Base-by-base conservation (phyloP, 2,888 invertebrate genomes). In the Sipha maydis region DNA sequence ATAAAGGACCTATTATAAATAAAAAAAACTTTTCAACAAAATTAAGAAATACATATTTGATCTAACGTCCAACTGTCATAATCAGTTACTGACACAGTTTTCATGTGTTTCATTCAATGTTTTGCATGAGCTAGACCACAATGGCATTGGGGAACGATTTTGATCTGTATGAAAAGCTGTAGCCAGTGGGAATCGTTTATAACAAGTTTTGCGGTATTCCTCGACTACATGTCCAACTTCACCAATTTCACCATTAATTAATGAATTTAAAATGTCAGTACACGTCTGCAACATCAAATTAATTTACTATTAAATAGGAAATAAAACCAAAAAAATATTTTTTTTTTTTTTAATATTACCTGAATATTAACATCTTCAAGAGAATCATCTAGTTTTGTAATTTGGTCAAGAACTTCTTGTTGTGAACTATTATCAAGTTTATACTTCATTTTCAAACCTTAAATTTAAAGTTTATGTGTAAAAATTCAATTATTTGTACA, bases 191-290 rank as follows among this genome's bases (percentile, higher is more conserved):
- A 96, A 97, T 91, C 93, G 94, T 90, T 93, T 92, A 91, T 95
- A 94, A 92, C 97, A 97, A 91, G 94, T 94, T 89, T 93, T 92
- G 91, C 95, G 94, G 92, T 95, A 98, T 83, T 94, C 94, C 91
- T 95, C 95, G 90, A 94, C 94, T 69, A 93, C 92, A 85, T 92
- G 92, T 90, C 96, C 95, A 92, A 95, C 95, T 41, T 93, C 92
- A 1, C 97, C 97, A 92, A 98, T 96, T 91, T 96, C 95, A 85
- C 97, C 97, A 90, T 94, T 94, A 90, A 94, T 94, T 91, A 98
- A 93, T 90, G 96, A 95, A 90, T 95, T 95, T 90, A 97, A 93
- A 89, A 97, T 95, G 91, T 95, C 95, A 90, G 95, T 94, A 93
- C 97, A 97, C 91, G 94, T 95, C 95, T 97, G 93, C n/a, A 94